Conservation (phyloP, 2,797 vertebrate species). For the Glossophaga mutica region DNA sequence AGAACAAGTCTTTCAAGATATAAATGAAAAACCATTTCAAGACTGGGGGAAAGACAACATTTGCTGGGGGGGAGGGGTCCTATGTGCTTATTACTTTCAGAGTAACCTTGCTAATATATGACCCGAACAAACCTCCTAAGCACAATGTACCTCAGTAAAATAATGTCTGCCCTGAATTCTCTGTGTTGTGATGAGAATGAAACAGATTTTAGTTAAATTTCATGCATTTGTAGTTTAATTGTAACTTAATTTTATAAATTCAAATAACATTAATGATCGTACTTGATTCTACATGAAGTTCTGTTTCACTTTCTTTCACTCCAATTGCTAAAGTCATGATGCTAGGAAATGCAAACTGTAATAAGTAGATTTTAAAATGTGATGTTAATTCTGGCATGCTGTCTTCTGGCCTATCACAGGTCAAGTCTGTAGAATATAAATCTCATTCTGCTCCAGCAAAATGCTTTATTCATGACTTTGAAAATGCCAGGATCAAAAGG, state of each 20-base stretch:
- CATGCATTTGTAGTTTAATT: neutral
- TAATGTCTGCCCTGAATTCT: neutral
- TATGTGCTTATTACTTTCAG: neutral
- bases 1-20: constrained; percentile 1
- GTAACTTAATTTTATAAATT: neutral
- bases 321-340: neutral
- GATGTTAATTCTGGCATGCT: neutral
- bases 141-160: neutral
- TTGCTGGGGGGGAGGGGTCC: neutral
- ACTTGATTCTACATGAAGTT: neutral
- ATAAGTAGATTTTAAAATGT: neutral
- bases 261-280: neutral
- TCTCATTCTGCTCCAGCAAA: neutral
- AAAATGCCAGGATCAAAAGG: constrained; percentile 46
- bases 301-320: neutral
- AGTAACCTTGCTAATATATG: neutral
- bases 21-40: neutral
- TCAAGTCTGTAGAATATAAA: neutral
- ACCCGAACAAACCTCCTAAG: neutral
- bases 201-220: neutral
- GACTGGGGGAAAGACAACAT: neutral
- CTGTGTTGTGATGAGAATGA: neutral
- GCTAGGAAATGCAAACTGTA: neutral
- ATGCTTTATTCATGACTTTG: constrained; percentile 50
- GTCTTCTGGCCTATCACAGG: constrained; percentile 1